Conservation (phyloP, 2,113 vertebrate species). For the Piliocolobus tephrosceles region DNA sequence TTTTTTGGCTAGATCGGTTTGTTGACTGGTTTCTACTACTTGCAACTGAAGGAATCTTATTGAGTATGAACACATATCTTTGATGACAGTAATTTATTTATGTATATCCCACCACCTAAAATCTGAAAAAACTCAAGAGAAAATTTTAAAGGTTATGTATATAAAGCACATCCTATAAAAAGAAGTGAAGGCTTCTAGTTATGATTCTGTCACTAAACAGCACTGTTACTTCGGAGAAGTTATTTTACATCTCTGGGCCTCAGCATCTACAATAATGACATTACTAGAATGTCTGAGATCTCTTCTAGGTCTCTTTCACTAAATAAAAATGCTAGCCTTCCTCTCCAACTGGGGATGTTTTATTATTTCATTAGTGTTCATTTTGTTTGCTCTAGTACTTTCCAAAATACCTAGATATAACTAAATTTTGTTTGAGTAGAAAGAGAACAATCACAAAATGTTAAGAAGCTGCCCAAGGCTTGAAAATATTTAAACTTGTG, state of each 20-base stretch:
- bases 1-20: not conserved
- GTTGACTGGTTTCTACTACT: conserved; percentile 43
- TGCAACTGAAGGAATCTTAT: not conserved
- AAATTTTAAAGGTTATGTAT: conserved; percentile 4
- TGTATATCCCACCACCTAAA: not conserved
- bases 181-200: not conserved
- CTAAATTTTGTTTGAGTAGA: conserved; percentile 28
- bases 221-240: not conserved
- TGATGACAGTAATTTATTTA: not conserved
- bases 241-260: not conserved
- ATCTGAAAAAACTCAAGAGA: not conserved
- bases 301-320: not conserved
- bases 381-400: not conserved
- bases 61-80: not conserved
- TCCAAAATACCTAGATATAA: conserved; percentile 1
- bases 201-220: not conserved
- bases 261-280: not conserved
- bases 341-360: not conserved
- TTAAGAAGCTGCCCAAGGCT: not conserved
- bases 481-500: conserved; percentile 18
- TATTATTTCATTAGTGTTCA: conserved; percentile 34
- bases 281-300: not conserved
- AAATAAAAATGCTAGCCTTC: not conserved
- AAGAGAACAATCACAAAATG: conserved; percentile 20
- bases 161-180: conserved; percentile 30